Percentiles rank a stretch among this genome's conserved stretches.
These are phyloP conservation scores for Netelia virgata DNA, from an alignment of 2,888 invertebrate genomes.

Conservation along the genomic window DNA sequence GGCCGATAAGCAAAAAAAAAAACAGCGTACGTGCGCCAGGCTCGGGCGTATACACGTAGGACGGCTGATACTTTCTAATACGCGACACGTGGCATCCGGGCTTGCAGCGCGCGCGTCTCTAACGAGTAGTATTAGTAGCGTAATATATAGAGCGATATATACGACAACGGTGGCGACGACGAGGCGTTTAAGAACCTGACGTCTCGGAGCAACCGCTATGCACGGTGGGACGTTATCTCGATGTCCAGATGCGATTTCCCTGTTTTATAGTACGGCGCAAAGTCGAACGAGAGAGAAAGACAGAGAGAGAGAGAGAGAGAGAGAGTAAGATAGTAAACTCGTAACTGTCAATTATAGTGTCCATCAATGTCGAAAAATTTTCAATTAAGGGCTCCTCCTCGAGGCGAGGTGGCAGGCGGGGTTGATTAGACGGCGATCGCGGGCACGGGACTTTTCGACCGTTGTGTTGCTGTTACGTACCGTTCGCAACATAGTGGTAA, in stretches of 20 bases:
- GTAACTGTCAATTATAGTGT: slow-evolving; percentile 68
- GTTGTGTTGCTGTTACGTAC: not conserved
- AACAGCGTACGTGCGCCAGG: slow-evolving; percentile 16
- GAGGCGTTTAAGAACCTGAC: slow-evolving; percentile 54
- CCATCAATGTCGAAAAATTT: slow-evolving; percentile 66
- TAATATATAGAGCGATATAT: not conserved
- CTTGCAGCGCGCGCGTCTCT: slow-evolving; percentile 54
- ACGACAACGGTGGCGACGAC: slow-evolving; percentile 47
- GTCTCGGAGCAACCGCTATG: slow-evolving; percentile 20
- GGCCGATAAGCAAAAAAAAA: slow-evolving; percentile 2
- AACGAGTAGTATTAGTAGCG: slow-evolving; percentile 51
- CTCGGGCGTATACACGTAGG: slow-evolving; percentile 59
- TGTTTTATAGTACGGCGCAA: slow-evolving; percentile 1
- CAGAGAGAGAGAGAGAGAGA: not conserved
- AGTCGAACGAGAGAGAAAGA: slow-evolving; percentile 10
- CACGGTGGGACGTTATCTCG: slow-evolving; percentile 33
- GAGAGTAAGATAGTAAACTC: slow-evolving; percentile 1
- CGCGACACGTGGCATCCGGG: slow-evolving; percentile 62
- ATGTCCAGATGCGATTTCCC: slow-evolving; percentile 41
- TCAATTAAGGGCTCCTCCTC: slow-evolving; percentile 64
- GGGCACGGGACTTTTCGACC: slow-evolving; percentile 14
- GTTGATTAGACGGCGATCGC: slow-evolving; percentile 43
- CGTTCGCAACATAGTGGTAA: slow-evolving; percentile 46
- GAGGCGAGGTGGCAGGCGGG: slow-evolving; percentile 18
- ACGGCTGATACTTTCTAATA: slow-evolving; percentile 70